Percentiles rank a stretch among this genome's conserved stretches.
Evolutionary conservation across 2,797 vertebrate genomes (phyloP).

Genomic region (Myiotriccus ornatus): DNA sequence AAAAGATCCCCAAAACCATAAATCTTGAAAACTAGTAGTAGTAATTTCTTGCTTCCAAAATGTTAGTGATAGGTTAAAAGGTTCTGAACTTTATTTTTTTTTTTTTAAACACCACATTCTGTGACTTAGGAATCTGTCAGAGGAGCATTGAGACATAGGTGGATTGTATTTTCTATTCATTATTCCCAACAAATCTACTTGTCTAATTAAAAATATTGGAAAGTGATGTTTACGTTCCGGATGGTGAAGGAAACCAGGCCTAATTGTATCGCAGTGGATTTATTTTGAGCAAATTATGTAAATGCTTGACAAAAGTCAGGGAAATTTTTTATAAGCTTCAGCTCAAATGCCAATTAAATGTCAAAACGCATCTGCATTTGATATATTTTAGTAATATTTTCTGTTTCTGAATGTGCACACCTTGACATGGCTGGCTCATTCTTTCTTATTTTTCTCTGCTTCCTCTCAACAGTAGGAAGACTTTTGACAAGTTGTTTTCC

Average conservation of each 20-base stretch:
- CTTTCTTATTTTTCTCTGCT: neutral
- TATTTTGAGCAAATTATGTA: slow-evolving; percentile 53
- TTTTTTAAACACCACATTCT: neutral
- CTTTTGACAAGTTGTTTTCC: slow-evolving; percentile 35
- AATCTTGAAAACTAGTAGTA: neutral
- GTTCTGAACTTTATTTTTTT: neutral
- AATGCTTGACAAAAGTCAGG: neutral
- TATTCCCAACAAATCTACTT: slow-evolving; percentile 23
- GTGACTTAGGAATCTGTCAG: neutral
- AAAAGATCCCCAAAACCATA: neutral
- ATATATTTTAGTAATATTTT: neutral
- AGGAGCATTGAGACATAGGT: neutral
- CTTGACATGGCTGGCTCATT: neutral
- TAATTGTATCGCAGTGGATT: neutral
- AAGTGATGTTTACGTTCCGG: neutral
- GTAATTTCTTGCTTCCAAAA: neutral
- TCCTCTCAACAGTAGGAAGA: neutral
- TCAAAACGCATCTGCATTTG: slow-evolving; percentile 20
- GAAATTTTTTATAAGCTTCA: neutral
- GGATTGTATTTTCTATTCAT: neutral
- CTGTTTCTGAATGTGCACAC: neutral
- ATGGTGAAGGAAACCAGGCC: slow-evolving; percentile 1
- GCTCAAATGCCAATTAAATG: slow-evolving; percentile 40
- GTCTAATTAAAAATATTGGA: neutral
- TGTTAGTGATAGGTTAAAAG: neutral